Base-by-base conservation (phyloP, 2,888 invertebrate species). In the Pseudococcus longispinus region DNA sequence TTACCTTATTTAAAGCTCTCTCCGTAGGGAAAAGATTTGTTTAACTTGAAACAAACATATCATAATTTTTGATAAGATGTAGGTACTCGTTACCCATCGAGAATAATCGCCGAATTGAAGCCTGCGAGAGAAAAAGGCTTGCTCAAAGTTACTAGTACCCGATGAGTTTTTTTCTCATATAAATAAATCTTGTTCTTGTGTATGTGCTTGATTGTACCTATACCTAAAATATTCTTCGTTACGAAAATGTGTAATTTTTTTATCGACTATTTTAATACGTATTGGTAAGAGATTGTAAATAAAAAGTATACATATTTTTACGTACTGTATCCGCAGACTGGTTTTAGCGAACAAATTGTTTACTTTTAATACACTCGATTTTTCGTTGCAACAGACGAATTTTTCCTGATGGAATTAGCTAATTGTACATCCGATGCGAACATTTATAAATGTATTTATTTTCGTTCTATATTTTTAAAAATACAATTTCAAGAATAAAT, bases 121-220 rank as follows among this genome's bases (percentile, higher is more conserved):
- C 70, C 26, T 18, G 15, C 1, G 20, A 29, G 18, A 65, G 15
- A 32, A 32, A 32, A 70, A 70, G 70, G 29, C 70, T 70, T 70
- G 70, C 70, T 70, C 70, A 70, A 65, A 65, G 70, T 70, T 70
- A 70, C 65, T 70, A 29, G n/a, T 55, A 55, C 55, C n/a, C 20
- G 13, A 15, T 70, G 70, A 70, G 23, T 6, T 23, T 23, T 55
- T 55, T 55, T 60, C 60, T 60, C 23, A 60, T 60, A n/a, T 60
- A 51, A 44, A 44, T 13, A 15, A 46, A 46, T 13, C 9, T 15
- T 20, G 60, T 20, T 60, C 60, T 60, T 60, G 5, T 60, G n/a
- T 55, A 55, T 60, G 23, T 60, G 60, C 60, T 60, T 60, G 60
- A 60, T 46, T 15, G n/a, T 23, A 60, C 9, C 37, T 51, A 20